phyloP scores from a whole-genome alignment of 2,113 vertebrate genomes.

The Zosterops japonicus region DNA sequence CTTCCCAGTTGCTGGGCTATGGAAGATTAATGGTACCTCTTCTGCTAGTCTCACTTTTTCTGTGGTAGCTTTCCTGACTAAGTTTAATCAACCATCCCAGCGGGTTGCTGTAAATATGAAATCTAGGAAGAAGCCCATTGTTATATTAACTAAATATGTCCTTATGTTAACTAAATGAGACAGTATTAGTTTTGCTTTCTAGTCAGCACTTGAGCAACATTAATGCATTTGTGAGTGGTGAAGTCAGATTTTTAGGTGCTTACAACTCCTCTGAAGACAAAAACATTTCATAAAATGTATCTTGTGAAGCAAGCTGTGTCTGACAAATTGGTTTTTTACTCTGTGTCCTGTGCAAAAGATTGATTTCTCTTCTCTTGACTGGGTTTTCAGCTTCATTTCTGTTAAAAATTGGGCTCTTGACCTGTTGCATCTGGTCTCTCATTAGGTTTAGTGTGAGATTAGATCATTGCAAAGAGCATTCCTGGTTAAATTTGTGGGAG shows the following conservation, averaged over 20 bases:
- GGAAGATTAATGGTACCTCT: slow-evolving; percentile 44
- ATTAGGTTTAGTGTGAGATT: not conserved
- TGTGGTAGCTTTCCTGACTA: not conserved
- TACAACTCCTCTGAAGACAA: not conserved
- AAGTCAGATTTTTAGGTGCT: not conserved
- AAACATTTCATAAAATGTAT: not conserved
- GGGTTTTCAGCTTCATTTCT: not conserved
- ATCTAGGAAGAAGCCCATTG: not conserved
- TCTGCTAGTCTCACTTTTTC: not conserved
- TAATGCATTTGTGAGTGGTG: not conserved
- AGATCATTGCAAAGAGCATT: not conserved
- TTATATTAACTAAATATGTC: not conserved
- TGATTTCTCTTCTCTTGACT: not conserved
- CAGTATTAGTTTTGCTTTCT: not conserved
- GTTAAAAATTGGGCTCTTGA: not conserved
- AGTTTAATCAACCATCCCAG: not conserved
- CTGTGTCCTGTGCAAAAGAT: not conserved
- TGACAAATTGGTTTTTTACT: not conserved
- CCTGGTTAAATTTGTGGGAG: not conserved
- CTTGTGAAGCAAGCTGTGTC: not conserved
- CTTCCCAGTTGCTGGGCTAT: slow-evolving; percentile 10
- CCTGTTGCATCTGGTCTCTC: not conserved
- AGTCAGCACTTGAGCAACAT: not conserved
- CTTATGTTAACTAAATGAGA: not conserved
- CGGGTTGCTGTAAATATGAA: slow-evolving; percentile 13